Conservation (phyloP, 2,888 invertebrate species). For the Idaea biselata region DNA sequence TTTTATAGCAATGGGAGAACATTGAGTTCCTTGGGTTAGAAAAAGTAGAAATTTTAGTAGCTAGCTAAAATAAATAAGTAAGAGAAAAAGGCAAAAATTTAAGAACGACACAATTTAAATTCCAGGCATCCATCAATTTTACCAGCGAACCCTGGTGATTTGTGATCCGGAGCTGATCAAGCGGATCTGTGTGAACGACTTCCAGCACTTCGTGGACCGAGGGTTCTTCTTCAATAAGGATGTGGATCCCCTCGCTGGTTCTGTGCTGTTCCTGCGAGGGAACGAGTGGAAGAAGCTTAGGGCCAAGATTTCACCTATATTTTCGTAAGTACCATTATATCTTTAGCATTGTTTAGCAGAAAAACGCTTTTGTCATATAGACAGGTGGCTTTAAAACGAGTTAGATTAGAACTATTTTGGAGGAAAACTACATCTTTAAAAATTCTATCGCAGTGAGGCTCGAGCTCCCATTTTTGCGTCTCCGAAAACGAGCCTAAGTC, state of each 20-base stretch:
- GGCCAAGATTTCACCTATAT: conserved; percentile 73
- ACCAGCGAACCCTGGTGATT: conserved; percentile 68
- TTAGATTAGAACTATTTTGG: too few species aligned
- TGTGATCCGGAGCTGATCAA: conserved; percentile 69
- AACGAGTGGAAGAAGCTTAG: conserved; percentile 67
- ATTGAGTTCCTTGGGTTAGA: too few species aligned
- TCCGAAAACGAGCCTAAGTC: too few species aligned
- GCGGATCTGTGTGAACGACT: conserved; percentile 71
- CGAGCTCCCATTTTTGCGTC: too few species aligned
- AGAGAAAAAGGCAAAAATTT: background rate
- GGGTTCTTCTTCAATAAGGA: conserved; percentile 73
- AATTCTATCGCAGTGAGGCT: too few species aligned
- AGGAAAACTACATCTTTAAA: too few species aligned
- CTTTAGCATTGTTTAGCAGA: too few species aligned
- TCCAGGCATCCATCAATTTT: conserved; percentile 73
- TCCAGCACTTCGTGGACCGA: conserved; percentile 70
- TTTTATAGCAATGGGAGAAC: too few species aligned
- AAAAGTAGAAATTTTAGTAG: too few species aligned
- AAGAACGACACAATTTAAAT: conserved; percentile 11
- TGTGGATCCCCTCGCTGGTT: conserved; percentile 69
- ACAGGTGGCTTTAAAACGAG: too few species aligned
- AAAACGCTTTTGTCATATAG: too few species aligned
- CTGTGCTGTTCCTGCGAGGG: conserved; percentile 68
- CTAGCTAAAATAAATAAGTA: too few species aligned
- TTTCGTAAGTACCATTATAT: conserved; percentile 57